A percentile compares a stretch with the other conserved stretches of the same genome.
These are phyloP conservation scores for Trididemnum miniatum DNA, from an alignment of 23 tunicate genomes.

Conservation along the genomic window DNA sequence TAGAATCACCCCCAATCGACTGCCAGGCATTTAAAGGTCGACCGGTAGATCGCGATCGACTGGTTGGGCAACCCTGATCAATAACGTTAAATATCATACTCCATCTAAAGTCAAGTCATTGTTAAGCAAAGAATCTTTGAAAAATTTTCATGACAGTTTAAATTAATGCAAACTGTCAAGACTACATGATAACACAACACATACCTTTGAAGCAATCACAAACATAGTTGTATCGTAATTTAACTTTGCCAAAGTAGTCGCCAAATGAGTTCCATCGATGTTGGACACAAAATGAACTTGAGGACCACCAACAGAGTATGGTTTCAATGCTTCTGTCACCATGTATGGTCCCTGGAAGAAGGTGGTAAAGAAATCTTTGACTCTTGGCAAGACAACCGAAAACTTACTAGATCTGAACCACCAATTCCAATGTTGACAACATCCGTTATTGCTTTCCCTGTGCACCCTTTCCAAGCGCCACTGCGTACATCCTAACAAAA, in stretches of 20 bases:
- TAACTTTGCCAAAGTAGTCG: slow-evolving; percentile 67
- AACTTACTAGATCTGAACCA: slow-evolving; percentile 87
- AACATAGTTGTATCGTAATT: slow-evolving; percentile 92
- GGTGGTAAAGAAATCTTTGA: too few species aligned
- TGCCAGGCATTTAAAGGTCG: too few species aligned
- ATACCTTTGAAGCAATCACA: slow-evolving; percentile 94
- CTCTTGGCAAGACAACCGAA: too few species aligned
- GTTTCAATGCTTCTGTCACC: slow-evolving; percentile 98
- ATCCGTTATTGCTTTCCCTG: slow-evolving; percentile 94
- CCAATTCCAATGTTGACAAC: slow-evolving; percentile 99
- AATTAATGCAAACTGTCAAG: too few species aligned
- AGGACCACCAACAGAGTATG: slow-evolving; percentile 76
- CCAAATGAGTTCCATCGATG: slow-evolving; percentile 96
- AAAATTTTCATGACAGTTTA: too few species aligned
- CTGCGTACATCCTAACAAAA: slow-evolving; percentile 51
- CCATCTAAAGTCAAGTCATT: too few species aligned
- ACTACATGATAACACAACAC: too few species aligned
- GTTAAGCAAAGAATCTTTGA: too few species aligned
- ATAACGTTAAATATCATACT: too few species aligned
- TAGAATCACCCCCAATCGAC: too few species aligned
- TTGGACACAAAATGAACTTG: slow-evolving; percentile 96
- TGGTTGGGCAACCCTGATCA: too few species aligned
- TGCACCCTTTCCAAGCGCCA: slow-evolving; percentile 95
- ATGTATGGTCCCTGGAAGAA: slow-evolving; percentile 87
- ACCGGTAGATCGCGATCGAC: too few species aligned